phyloP scores from a whole-genome alignment of 2,888 invertebrate genomes.

The Endomychus coccineus region DNA sequence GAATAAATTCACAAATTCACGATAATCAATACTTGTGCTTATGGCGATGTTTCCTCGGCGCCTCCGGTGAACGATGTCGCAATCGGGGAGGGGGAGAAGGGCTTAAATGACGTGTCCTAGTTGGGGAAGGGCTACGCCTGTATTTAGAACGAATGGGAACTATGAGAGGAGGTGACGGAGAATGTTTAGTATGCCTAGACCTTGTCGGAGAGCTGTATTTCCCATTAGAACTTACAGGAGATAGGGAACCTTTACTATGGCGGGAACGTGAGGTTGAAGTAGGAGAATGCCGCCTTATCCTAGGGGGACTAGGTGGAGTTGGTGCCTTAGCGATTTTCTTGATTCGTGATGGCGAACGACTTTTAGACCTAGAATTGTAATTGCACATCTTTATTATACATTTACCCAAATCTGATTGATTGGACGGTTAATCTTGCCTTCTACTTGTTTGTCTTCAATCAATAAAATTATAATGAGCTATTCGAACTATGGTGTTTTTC shows the following conservation, averaged over 20 bases:
- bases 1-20: constrained; percentile 1
- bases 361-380: constrained; percentile 39
- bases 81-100: constrained; percentile 34
- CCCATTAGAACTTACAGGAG: constrained; percentile 36
- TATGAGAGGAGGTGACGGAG: constrained; percentile 36
- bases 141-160: constrained; percentile 34
- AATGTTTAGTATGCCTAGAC: constrained; percentile 29
- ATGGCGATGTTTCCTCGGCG: constrained; percentile 48
- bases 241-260: constrained; percentile 35
- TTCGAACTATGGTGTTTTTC: no score
- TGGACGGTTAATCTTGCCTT: constrained; percentile 8
- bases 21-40: constrained; percentile 47
- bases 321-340: constrained; percentile 37
- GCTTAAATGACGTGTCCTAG: constrained; percentile 31
- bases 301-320: constrained; percentile 41
- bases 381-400: constrained; percentile 10
- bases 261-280: constrained; percentile 35
- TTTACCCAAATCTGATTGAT: constrained; percentile 3
- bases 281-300: constrained; percentile 40
- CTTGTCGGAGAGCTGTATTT: constrained; percentile 37
- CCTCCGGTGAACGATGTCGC: constrained; percentile 41
- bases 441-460: no score
- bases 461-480: no score
- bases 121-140: constrained; percentile 35
- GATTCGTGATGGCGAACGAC: constrained; percentile 39